phyloP scores from a whole-genome alignment of 2,888 invertebrate species.

The Lacanobia oleracea region DNA sequence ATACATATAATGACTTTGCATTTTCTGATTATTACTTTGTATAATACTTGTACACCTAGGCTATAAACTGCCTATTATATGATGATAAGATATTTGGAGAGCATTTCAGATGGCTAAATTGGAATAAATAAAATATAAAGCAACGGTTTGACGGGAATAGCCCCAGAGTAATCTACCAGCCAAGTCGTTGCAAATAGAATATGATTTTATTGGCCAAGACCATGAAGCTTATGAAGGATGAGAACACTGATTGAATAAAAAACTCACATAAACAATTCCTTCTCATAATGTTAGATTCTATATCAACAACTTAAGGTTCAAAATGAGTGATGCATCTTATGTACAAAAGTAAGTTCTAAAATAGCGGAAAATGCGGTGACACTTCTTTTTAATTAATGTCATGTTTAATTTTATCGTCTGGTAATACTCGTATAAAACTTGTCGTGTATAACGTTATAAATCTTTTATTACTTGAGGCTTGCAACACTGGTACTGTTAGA shows the following conservation, averaged over 20 bases:
- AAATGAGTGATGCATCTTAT: constrained; percentile 8
- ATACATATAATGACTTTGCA: background rate
- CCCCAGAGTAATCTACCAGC: no score
- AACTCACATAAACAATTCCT: background rate
- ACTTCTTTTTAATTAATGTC: constrained; percentile 50
- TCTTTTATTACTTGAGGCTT: constrained; percentile 48
- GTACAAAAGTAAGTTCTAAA: constrained; percentile 18
- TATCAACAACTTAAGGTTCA: constrained; percentile 23
- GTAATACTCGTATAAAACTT: constrained; percentile 56
- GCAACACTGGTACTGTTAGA: constrained; percentile 41
- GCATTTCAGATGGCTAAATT: no score
- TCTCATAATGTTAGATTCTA: background rate
- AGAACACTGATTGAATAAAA: background rate
- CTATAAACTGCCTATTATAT: background rate
- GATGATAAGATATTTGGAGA: background rate
- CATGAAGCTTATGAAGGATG: no score
- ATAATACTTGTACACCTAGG: no score
- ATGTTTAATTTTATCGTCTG: constrained; percentile 48
- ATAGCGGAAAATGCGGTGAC: constrained; percentile 11
- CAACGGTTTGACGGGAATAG: no score
- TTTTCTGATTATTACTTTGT: background rate
- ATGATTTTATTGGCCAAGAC: no score
- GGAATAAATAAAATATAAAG: no score
- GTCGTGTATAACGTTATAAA: constrained; percentile 39
- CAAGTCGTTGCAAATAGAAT: no score